Evolutionary conservation across 2,113 vertebrate species (phyloP), one percentile per base, ranked within the genome.

Genomic region (Ctenodactylus gundi): DNA sequence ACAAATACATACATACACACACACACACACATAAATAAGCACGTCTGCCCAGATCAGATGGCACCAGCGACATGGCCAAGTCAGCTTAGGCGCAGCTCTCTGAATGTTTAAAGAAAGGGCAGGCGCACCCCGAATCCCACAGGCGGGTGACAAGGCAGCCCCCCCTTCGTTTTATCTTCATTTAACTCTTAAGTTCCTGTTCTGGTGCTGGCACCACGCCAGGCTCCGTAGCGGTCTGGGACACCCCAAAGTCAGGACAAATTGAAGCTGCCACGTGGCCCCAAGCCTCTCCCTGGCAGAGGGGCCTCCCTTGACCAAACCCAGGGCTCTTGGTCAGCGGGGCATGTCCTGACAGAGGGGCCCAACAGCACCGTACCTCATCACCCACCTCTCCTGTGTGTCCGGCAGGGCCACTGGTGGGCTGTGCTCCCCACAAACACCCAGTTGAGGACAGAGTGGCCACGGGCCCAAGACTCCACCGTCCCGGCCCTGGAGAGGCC

Each of bases 81-180:
- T n/a, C n/a, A n/a, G n/a, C 97, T 93, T 9, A 93, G 96, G 65
- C 68, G 60, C 34, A 75, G 80, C 92, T 93, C 55, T 88, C 31
- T 12, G 0, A 4, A 10, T 84, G 89, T 78, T 90, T 62, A 77
- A 91, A 27, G 7, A 4, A 41, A 51, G 87, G 46, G 39, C 93
- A 94, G 90, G 78, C 81, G 55, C 49, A 60, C 27, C 29, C 36
- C 88, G 49, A 20, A 67, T n/a, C 57, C 31, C 44, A 1, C 34
- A 73, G 18, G 41, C 76, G 21, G 46, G 7, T 34, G 60, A 55
- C n/a, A 0, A 65, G 51, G 51, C 1, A 13, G 18, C 27, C 25
- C 2, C 49, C 5, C 44, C 34, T 75, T 62, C n/a, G 4, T 27
- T 18, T 81, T 41, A 0, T 49, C 90, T 76, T n/a, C 85, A 88